Percentiles rank a stretch among this genome's conserved stretches.
Evolutionary conservation across 2,797 vertebrate genomes (phyloP).

Genomic region (Psittacula derbiana): DNA sequence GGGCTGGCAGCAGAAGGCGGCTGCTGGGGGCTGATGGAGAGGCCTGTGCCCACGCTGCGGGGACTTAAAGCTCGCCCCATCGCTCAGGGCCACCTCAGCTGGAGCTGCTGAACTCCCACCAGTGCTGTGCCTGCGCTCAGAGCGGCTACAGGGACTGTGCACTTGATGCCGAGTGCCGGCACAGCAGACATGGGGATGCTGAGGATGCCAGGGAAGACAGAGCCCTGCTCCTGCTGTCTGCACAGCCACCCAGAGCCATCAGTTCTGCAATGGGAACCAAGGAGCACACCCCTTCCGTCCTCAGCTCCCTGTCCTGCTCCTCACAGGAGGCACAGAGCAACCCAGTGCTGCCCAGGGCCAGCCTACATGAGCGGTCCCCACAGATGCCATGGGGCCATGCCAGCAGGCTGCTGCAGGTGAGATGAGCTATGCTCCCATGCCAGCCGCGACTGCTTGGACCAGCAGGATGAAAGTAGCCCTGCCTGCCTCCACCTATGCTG

Average conservation of each 20-base stretch:
- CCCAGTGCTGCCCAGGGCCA: not conserved
- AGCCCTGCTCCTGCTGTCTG: not conserved
- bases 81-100: not conserved
- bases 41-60: not conserved
- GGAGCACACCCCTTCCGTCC: not conserved
- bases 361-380: fast-evolving
- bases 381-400: not conserved
- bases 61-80: fast-evolving
- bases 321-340: not conserved
- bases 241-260: not conserved
- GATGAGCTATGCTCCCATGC: not conserved
- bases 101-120: not conserved
- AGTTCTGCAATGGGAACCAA: not conserved
- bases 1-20: not conserved
- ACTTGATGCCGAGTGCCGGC: fast-evolving
- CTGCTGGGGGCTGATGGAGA: not conserved
- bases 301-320: not conserved
- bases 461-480: not conserved
- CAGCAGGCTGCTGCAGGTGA: not conserved
- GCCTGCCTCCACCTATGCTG: not conserved
- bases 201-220: not conserved
- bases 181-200: not conserved
- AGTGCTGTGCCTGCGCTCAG: fast-evolving
- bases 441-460: not conserved
- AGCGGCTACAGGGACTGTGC: fast-evolving